Conservation (phyloP, 2,888 invertebrate species). For the Leptinotarsa haldemani region DNA sequence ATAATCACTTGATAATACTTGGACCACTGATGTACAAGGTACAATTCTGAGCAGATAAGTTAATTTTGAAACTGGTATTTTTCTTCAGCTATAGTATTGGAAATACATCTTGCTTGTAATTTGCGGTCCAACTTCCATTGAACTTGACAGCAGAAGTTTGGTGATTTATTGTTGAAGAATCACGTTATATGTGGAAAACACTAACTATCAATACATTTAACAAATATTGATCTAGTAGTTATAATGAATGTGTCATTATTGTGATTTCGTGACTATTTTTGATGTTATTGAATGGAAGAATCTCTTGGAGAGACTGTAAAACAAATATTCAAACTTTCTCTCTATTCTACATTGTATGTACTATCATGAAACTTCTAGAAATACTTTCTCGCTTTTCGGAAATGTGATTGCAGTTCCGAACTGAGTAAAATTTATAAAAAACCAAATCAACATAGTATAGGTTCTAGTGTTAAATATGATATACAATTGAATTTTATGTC, state of each 20-base stretch:
- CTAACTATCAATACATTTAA: no score
- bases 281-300: background rate
- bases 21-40: no score
- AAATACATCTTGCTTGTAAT: no score
- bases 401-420: background rate
- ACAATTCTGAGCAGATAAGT: no score
- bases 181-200: no score
- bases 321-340: background rate
- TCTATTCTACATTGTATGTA: background rate
- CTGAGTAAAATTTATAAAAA: background rate
- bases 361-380: background rate
- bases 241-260: background rate
- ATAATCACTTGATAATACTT: no score
- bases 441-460: background rate
- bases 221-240: no score
- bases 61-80: no score
- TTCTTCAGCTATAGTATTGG: no score
- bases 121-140: no score
- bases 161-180: no score
- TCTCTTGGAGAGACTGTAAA: background rate
- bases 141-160: no score
- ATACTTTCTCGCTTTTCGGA: background rate
- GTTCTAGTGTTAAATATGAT: conserved; percentile 8
- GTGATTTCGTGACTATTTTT: background rate
- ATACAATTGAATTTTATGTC: background rate